Evolutionary conservation across 2,113 vertebrate species (phyloP), one percentile per base, ranked within the genome.

Genomic region (Vimba vimba): DNA sequence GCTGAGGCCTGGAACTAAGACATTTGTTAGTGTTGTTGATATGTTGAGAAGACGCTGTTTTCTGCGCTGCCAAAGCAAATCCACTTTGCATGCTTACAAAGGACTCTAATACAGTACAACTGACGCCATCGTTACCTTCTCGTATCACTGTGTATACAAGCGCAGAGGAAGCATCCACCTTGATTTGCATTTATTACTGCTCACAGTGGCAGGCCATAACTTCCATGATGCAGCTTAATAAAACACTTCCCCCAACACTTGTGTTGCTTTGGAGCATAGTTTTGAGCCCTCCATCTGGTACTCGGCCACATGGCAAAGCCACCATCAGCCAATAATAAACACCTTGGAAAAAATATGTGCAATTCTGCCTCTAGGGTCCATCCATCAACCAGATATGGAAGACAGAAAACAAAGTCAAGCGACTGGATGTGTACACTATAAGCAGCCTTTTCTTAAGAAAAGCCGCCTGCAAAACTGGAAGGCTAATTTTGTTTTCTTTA

Each of bases 151-250:
- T 57, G 55, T 21, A 52, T 52, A 52, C 6, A 57, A 21, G 19
- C 19, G 19, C 6, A 0, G 55, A 21, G 6, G 19, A 57, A 9
- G 74, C 13, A 30, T 62, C 69, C 23, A 69, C 47, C 68, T 79
- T 85, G 78, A 73, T 55, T 75, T 82, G 86, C 79, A 83, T 83
- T 85, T 85, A 79, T 64, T 77, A 87, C 79, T 82, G 62, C 45
- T 79, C 50, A 36, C 75, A 78, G 52, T 64, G 39, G 33, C 64
- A 86, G 82, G 77, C 73, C 47, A 60, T 50, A 62, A 50, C 55
- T 86, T 66, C 79, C 43, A 75, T 80, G 75, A 86, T 86, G 43
- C 68, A 76, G 25, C 76, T 75, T 76, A 88, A 88, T 82, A 60
- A 45, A 83, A 73, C 84, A 59, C 68, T 36, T 79, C 66, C 66